A percentile compares a stretch with the other conserved stretches of the same genome.
Evolutionary conservation across 2,113 vertebrate species (phyloP).

Genomic region (Microtus oregoni): DNA sequence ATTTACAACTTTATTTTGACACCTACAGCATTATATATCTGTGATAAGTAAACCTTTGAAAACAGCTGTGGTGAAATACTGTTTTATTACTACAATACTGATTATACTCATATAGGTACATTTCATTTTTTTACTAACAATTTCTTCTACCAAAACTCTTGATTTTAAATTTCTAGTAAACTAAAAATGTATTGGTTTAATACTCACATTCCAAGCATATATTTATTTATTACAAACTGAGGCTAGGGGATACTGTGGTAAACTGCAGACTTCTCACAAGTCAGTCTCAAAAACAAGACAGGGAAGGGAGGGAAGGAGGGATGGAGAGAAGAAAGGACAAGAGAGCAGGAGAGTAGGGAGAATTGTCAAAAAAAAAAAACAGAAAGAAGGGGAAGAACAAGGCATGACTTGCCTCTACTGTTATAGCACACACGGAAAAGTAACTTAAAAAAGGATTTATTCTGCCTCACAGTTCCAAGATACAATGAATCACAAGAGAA

Average conservation of each 20-base stretch:
- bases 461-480: too few species aligned
- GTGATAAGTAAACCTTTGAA: slow-evolving; percentile 30
- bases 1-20: background rate
- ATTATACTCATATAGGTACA: background rate
- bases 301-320: background rate
- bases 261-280: too few species aligned
- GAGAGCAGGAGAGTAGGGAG: background rate
- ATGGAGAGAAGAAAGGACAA: background rate
- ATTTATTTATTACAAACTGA: background rate
- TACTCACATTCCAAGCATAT: background rate
- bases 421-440: background rate
- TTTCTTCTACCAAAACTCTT: background rate
- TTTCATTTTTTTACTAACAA: background rate
- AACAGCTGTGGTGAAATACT: background rate
- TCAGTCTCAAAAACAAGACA: background rate
- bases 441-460: background rate
- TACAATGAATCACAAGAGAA: too few species aligned
- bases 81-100: background rate
- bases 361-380: background rate
- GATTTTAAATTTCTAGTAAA: slow-evolving; percentile 13
- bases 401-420: background rate
- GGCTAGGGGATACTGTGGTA: too few species aligned
- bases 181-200: background rate
- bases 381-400: background rate
- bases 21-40: background rate